Evolutionary conservation across 1,140 invertebrate species (phyloP).

Genomic region (Caligus rogercresseyi): DNA sequence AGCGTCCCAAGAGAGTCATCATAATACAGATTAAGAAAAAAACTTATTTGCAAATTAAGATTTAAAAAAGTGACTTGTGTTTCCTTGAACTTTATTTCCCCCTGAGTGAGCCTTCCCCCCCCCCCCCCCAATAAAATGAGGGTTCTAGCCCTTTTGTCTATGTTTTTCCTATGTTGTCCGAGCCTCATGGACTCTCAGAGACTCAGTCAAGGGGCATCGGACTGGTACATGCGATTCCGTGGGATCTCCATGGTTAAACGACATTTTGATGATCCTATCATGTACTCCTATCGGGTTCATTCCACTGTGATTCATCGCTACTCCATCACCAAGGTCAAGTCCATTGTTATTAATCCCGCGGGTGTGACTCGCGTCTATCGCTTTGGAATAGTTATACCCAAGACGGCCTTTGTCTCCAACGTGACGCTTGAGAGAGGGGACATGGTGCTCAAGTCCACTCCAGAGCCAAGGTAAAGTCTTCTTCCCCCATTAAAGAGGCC

Average conservation of each 20-base stretch:
- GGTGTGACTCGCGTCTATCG: not conserved
- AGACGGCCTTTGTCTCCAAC: slow-evolving; percentile 10
- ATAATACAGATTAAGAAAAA: too few species aligned
- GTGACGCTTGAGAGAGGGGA: slow-evolving; percentile 2
- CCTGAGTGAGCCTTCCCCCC: too few species aligned
- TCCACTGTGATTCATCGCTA: not conserved
- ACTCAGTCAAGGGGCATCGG: slow-evolving; percentile 14
- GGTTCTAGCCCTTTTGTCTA: not conserved
- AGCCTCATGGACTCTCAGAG: not conserved
- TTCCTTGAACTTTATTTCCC: too few species aligned
- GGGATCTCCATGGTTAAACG: slow-evolving; percentile 5
- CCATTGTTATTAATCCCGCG: slow-evolving; percentile 7
- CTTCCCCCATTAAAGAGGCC: too few species aligned
- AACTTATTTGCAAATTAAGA: not conserved
- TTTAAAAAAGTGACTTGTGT: too few species aligned
- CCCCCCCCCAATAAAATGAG: too few species aligned
- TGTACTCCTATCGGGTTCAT: slow-evolving; percentile 1
- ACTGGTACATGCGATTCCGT: slow-evolving; percentile 17
- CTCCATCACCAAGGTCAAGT: slow-evolving; percentile 3
- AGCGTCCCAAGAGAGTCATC: too few species aligned
- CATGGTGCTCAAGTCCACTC: not conserved
- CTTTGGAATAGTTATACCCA: slow-evolving; percentile 11
- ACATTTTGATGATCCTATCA: slow-evolving; percentile 4
- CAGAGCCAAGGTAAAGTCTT: not conserved
- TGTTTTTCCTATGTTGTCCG: not conserved